Evolutionary conservation across 1,140 invertebrate species (phyloP).

Genomic region (Pogonomyrmex californicus): DNA sequence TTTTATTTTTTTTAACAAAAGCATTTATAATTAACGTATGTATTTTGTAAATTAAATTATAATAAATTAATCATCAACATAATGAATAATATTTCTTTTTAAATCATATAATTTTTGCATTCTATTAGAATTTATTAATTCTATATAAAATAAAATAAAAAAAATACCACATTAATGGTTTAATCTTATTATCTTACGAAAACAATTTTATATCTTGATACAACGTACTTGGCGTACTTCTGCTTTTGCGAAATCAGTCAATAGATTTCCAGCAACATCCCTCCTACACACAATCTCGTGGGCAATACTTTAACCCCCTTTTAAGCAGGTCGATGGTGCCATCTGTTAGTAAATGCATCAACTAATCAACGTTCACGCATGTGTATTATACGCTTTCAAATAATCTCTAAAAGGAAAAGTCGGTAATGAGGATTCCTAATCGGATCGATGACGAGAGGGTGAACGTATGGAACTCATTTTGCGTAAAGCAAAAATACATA

Average conservation of each 20-base stretch:
- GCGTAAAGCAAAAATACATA: constrained; percentile 6
- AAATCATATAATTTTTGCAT: background rate
- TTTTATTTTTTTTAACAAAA: background rate
- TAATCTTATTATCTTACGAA: background rate
- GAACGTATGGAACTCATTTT: background rate
- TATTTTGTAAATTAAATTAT: background rate
- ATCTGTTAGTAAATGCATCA: constrained; percentile 72
- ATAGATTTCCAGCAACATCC: constrained; percentile 58
- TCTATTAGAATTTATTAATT: background rate
- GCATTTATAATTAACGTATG: background rate
- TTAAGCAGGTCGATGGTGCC: constrained; percentile 80
- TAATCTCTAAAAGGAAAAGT: constrained; percentile 60
- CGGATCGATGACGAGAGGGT: constrained; percentile 59
- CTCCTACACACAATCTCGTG: constrained; percentile 29
- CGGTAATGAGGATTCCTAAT: constrained; percentile 71
- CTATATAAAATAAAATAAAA: background rate
- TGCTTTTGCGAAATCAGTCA: constrained; percentile 54
- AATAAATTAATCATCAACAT: background rate
- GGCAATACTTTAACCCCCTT: constrained; percentile 80
- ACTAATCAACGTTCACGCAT: constrained; percentile 72
- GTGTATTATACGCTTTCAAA: constrained; percentile 53
- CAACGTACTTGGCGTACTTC: background rate
- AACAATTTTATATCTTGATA: constrained; percentile 17
- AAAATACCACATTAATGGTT: constrained; percentile 18
- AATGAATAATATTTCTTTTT: background rate